phyloP scores from a whole-genome alignment of 2,113 vertebrate genomes.

The Scartelaos histophorus region DNA sequence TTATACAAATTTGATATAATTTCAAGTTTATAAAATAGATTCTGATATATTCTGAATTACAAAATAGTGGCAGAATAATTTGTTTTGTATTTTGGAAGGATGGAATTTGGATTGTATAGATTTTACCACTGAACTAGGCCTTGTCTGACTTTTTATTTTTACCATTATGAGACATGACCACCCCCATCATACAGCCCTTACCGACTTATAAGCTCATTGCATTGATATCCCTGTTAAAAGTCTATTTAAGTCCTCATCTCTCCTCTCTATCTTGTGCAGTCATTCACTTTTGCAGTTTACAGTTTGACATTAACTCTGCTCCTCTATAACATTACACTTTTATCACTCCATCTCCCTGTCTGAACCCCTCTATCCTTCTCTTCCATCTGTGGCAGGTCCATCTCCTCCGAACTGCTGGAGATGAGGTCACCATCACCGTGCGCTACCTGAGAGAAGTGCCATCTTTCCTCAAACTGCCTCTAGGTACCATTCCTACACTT shows the following conservation, averaged over 20 bases:
- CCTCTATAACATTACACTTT: conserved; percentile 22
- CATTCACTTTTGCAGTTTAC: conserved; percentile 27
- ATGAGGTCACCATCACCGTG: conserved; percentile 92
- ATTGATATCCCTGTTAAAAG: background rate
- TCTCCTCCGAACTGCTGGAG: conserved; percentile 89
- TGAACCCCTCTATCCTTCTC: background rate
- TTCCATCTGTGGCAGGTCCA: conserved; percentile 81
- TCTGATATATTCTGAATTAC: no score
- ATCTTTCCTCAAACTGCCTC: conserved; percentile 92
- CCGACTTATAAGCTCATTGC: background rate
- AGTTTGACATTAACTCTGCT: conserved; percentile 35
- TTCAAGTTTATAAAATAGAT: no score
- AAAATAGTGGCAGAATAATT: no score
- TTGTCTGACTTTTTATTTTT: background rate
- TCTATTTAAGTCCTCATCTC: conserved; percentile 14
- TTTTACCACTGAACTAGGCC: background rate
- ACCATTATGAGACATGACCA: background rate
- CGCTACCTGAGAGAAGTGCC: conserved; percentile 93
- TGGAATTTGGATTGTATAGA: background rate
- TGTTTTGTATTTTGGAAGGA: no score
- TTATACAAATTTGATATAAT: no score
- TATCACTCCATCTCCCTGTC: conserved; percentile 15
- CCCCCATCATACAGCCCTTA: background rate
- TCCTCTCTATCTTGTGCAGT: conserved; percentile 22
- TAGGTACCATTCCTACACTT: conserved; percentile 79